Conservation (phyloP, 2,888 invertebrate genomes). For the Parnassius orleans region DNA sequence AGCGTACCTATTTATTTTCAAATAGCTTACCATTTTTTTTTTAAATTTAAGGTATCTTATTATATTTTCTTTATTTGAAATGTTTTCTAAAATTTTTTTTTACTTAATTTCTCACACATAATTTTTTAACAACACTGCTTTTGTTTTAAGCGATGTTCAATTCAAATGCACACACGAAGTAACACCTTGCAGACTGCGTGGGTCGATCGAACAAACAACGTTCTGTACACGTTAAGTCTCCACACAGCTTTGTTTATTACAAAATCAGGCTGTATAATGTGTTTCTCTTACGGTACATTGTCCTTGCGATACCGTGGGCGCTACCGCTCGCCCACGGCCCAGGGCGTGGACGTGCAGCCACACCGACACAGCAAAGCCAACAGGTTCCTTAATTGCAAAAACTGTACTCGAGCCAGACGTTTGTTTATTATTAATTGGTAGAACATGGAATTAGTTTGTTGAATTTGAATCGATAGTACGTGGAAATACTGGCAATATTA, state of each 20-base stretch:
- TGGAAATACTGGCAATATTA: not conserved
- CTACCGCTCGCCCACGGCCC: constrained; percentile 68
- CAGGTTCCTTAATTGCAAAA: constrained; percentile 28
- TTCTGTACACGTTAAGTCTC: constrained; percentile 12
- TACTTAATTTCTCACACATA: too few species aligned
- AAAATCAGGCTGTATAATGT: constrained; percentile 49
- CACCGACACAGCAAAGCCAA: constrained; percentile 22
- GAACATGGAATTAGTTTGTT: not conserved
- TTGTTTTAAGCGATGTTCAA: not conserved
- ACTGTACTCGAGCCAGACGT: constrained; percentile 14
- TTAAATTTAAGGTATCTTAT: too few species aligned
- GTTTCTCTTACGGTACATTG: constrained; percentile 73
- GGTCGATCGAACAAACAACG: constrained; percentile 20
- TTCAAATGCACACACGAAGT: constrained; percentile 8
- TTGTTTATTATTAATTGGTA: constrained; percentile 17
- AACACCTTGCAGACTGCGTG: constrained; percentile 11
- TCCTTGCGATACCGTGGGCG: constrained; percentile 68
- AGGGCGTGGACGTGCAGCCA: constrained; percentile 41
- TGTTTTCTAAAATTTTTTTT: too few species aligned
- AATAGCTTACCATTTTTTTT: too few species aligned
- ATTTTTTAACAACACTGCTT: too few species aligned
- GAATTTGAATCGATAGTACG: not conserved
- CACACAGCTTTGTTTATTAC: constrained; percentile 24
- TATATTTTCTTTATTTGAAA: too few species aligned
- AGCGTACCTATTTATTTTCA: too few species aligned